phyloP scores from a whole-genome alignment of 2,888 invertebrate species.

The Dicycla oo region DNA sequence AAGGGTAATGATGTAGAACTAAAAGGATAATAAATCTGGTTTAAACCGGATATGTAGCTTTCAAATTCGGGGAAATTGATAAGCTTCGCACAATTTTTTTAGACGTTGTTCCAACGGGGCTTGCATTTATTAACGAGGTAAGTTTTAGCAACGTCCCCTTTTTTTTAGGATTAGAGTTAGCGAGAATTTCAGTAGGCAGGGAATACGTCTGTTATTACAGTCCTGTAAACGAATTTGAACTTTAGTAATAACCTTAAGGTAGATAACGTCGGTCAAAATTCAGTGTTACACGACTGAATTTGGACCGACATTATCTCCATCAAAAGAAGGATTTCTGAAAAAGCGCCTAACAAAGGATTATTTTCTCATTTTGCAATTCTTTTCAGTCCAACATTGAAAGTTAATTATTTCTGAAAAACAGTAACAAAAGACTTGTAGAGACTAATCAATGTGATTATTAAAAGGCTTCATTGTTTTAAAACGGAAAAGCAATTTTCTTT shows the following conservation, averaged over 20 bases:
- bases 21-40: conserved; percentile 37
- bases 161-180: neutral
- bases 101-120: neutral
- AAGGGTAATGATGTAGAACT: conserved; percentile 43
- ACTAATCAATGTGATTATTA: conserved; percentile 28
- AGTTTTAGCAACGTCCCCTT: neutral
- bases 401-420: conserved; percentile 8
- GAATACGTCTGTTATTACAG: neutral
- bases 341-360: too few species aligned
- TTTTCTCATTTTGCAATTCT: neutral
- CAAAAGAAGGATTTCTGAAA: too few species aligned
- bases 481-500: neutral
- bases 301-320: too few species aligned
- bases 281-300: too few species aligned
- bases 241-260: too few species aligned
- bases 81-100: conserved; percentile 4
- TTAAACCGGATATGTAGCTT: conserved; percentile 31
- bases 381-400: neutral
- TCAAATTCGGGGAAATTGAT: neutral
- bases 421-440: conserved; percentile 1
- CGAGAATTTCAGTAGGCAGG: too few species aligned
- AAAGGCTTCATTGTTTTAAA: neutral
- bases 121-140: conserved; percentile 29
- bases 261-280: too few species aligned
- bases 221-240: neutral